Conservation (phyloP, 1,140 invertebrate species). For the Tetramorium alpestre region DNA sequence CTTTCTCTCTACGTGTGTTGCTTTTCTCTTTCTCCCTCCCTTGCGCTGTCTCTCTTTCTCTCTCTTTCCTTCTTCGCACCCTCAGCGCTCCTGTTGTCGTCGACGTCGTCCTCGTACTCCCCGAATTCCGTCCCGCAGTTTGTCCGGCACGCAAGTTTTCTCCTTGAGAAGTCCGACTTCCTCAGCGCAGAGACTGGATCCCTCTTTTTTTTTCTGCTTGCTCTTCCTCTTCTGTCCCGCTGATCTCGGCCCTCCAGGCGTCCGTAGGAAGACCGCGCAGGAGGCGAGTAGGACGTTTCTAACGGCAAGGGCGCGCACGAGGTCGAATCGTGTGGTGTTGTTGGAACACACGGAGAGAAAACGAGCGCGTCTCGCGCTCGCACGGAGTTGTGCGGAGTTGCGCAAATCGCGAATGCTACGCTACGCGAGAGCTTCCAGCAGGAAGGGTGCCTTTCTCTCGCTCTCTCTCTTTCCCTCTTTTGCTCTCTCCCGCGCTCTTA, state of each 20-base stretch:
- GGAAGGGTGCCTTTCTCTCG: constrained; percentile 47
- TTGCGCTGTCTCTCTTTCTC: background rate
- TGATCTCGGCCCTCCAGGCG: background rate
- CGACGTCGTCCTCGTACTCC: constrained; percentile 4
- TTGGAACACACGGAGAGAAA: constrained; percentile 62
- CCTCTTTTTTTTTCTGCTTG: background rate
- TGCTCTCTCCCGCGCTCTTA: background rate
- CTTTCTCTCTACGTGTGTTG: background rate
- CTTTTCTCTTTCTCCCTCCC: background rate
- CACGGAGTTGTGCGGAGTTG: constrained; percentile 64
- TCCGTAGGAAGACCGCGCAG: background rate
- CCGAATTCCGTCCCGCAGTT: constrained; percentile 29
- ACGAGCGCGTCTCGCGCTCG: constrained; percentile 63
- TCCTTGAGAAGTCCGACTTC: background rate
- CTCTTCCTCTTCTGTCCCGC: background rate
- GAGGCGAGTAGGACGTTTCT: background rate
- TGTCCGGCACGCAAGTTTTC: constrained; percentile 1
- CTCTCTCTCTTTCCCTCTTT: too few species aligned
- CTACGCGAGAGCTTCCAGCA: constrained; percentile 57
- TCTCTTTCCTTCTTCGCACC: background rate
- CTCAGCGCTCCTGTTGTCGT: background rate
- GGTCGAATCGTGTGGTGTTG: constrained; percentile 32
- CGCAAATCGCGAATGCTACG: constrained; percentile 72
- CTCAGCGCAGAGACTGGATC: background rate
- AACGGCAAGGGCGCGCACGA: constrained; percentile 26